A percentile compares a stretch with the other conserved stretches of the same genome.
Evolutionary conservation across 2,888 invertebrate species (phyloP).

Genomic region (Melinaea menophilus): DNA sequence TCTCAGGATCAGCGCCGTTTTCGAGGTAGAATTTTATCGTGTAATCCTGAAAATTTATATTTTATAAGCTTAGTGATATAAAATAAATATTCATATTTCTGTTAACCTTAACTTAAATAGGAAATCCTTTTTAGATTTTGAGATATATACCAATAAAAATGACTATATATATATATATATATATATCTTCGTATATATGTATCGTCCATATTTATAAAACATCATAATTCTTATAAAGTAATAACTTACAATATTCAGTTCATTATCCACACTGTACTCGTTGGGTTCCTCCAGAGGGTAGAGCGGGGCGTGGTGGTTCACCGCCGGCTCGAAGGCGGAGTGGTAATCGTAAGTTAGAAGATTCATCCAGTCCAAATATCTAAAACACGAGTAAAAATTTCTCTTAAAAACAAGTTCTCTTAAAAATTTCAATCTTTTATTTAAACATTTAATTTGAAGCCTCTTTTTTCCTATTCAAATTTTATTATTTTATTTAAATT

Average conservation of each 20-base stretch:
- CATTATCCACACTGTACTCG: conserved; percentile 92
- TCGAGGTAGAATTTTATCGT: conserved; percentile 90
- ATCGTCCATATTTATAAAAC: conserved; percentile 5
- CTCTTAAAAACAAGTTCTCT: too few species aligned
- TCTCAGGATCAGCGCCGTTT: conserved; percentile 87
- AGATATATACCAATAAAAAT: too few species aligned
- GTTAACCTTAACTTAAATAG: too few species aligned
- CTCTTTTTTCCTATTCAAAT: too few species aligned
- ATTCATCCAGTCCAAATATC: conserved; percentile 95
- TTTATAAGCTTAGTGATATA: too few species aligned
- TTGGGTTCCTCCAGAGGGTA: conserved; percentile 88
- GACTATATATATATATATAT: too few species aligned
- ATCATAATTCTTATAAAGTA: conserved; percentile 33
- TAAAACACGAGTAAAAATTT: conserved; percentile 42
- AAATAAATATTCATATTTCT: too few species aligned
- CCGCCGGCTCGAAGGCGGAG: conserved; percentile 93
- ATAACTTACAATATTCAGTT: conserved; percentile 89
- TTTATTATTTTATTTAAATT: too few species aligned
- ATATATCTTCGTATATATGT: too few species aligned
- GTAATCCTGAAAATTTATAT: conserved; percentile 82
- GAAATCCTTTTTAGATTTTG: not conserved
- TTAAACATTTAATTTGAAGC: too few species aligned
- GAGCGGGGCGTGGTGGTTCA: conserved; percentile 93
- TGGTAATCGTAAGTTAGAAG: conserved; percentile 95
- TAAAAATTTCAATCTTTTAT: too few species aligned